phyloP scores from a whole-genome alignment of 2,888 invertebrate genomes.

The Cyaniris semiargus region DNA sequence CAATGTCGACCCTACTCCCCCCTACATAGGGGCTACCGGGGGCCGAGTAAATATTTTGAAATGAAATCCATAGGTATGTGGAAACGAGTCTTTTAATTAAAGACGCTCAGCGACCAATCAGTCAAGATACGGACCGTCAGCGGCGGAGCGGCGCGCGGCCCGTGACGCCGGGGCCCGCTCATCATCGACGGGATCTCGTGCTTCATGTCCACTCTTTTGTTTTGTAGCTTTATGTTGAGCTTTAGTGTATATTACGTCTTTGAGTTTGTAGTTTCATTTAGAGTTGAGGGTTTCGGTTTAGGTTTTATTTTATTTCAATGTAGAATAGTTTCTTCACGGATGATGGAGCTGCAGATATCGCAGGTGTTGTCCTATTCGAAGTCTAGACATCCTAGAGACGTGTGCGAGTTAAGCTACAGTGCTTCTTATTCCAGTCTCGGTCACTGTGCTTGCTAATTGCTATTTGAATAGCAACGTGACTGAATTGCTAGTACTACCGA shows the following conservation, averaged over 20 bases:
- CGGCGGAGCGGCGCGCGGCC: slow-evolving; percentile 42
- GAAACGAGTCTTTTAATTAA: slow-evolving; percentile 50
- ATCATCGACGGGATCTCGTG: not conserved
- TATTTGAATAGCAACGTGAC: slow-evolving; percentile 64
- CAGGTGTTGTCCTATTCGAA: not conserved
- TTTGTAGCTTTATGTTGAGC: not conserved
- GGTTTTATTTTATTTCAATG: not conserved
- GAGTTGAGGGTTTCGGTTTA: not conserved
- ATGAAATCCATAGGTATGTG: slow-evolving; percentile 42
- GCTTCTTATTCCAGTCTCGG: slow-evolving; percentile 48
- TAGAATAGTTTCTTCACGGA: not conserved
- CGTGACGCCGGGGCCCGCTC: not conserved
- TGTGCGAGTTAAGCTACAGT: slow-evolving; percentile 42
- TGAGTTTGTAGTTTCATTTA: not conserved
- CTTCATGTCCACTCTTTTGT: not conserved
- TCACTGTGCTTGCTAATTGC: slow-evolving; percentile 58
- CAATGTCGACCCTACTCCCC: slow-evolving; percentile 38
- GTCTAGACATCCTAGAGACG: slow-evolving; percentile 34
- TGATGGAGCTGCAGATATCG: not conserved
- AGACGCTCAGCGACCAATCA: slow-evolving; percentile 48
- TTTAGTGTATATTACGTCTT: not conserved
- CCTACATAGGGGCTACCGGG: slow-evolving; percentile 30
- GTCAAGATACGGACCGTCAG: slow-evolving; percentile 46
- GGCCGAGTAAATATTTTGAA: slow-evolving; percentile 37
- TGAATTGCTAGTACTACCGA: slow-evolving; percentile 43